Percentiles rank a stretch among this genome's conserved stretches.
Conservation (phyloP, 2,797 vertebrate genomes). For the Rhadinocentrus ornatus region DNA sequence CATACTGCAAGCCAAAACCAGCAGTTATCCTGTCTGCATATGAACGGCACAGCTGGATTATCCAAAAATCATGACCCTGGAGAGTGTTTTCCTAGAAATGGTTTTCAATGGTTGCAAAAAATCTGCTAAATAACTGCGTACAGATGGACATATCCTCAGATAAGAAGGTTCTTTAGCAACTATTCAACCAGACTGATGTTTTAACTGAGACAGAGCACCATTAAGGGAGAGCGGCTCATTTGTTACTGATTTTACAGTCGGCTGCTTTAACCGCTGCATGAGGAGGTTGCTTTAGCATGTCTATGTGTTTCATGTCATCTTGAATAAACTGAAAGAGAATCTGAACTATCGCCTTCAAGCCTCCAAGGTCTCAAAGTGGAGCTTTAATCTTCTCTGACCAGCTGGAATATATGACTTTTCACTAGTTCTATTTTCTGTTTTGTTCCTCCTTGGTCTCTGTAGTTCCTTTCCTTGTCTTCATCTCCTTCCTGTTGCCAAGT, state of each 20-base stretch:
- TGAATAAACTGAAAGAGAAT: neutral
- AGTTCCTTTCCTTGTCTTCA: constrained; percentile 82
- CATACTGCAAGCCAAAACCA: too few species aligned
- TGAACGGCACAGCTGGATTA: too few species aligned
- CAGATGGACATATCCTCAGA: too few species aligned
- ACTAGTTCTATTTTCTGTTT: constrained; percentile 74
- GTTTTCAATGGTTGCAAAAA: too few species aligned
- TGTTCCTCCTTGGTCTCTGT: constrained; percentile 78
- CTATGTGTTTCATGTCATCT: constrained; percentile 2
- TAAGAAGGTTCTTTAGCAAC: too few species aligned
- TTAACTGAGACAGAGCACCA: too few species aligned
- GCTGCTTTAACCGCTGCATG: constrained; percentile 14
- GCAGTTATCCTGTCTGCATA: too few species aligned
- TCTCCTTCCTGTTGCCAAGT: constrained; percentile 87
- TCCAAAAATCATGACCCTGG: too few species aligned
- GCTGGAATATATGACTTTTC: constrained; percentile 51
- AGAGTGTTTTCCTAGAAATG: too few species aligned
- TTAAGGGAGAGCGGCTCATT: neutral
- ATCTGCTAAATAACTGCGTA: too few species aligned
- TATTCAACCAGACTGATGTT: too few species aligned
- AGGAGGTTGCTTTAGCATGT: neutral
- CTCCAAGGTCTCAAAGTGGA: constrained; percentile 22
- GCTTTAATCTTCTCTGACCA: constrained; percentile 23
- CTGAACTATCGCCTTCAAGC: neutral
- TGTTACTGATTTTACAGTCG: constrained; percentile 8